Conservation (phyloP, 2,888 invertebrate species). For the Coleophora deauratella region DNA sequence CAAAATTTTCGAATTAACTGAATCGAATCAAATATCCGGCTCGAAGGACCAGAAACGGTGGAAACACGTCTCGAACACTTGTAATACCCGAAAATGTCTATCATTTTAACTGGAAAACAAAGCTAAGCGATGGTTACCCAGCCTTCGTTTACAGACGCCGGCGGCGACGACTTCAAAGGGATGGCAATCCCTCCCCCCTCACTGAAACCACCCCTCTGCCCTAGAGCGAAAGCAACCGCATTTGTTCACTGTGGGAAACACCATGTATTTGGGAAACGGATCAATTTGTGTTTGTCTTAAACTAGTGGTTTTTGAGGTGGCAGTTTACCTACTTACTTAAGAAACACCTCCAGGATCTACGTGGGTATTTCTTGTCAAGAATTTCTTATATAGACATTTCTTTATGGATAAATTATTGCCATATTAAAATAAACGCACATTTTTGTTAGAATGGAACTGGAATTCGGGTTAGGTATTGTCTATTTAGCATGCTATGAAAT, state of each 20-base stretch:
- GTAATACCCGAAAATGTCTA: constrained; percentile 42
- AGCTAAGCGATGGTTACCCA: constrained; percentile 66
- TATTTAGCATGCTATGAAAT: too few species aligned
- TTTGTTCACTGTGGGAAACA: constrained; percentile 48
- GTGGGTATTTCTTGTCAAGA: too few species aligned
- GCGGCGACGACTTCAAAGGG: constrained; percentile 66
- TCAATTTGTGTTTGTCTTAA: constrained; percentile 45
- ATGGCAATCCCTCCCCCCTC: constrained; percentile 38
- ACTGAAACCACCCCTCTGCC: constrained; percentile 20
- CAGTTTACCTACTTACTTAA: too few species aligned
- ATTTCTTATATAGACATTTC: too few species aligned
- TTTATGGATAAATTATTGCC: too few species aligned
- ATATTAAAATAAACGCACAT: too few species aligned
- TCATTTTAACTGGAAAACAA: constrained; percentile 66
- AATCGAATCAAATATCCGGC: constrained; percentile 10
- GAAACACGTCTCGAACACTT: constrained; percentile 39
- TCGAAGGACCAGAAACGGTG: constrained; percentile 22
- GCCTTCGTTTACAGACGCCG: constrained; percentile 64
- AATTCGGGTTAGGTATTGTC: too few species aligned
- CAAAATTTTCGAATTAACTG: too few species aligned
- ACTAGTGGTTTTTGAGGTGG: constrained; percentile 17
- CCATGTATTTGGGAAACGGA: constrained; percentile 50
- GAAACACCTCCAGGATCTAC: too few species aligned
- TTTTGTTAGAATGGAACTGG: too few species aligned
- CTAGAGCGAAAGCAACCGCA: constrained; percentile 41